Conservation (phyloP, 2,888 invertebrate genomes). For the Ernsta delagoae region DNA sequence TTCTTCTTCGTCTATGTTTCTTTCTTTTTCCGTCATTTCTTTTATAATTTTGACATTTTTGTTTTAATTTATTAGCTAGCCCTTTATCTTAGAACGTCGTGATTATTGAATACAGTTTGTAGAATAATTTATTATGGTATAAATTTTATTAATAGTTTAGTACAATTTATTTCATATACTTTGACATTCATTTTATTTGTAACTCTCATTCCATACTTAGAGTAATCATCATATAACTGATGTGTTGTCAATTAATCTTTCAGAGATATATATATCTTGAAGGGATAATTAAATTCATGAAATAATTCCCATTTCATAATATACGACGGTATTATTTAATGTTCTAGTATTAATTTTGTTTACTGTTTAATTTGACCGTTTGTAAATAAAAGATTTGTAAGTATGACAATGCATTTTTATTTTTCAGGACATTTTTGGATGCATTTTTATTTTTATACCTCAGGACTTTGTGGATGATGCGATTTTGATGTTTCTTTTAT, state of each 20-base stretch:
- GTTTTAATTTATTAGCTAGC: background rate
- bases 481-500: no score
- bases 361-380: constrained; percentile 44
- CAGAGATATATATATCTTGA: constrained; percentile 15
- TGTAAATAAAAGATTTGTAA: constrained; percentile 63
- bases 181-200: constrained; percentile 11
- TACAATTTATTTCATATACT: constrained; percentile 31
- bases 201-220: constrained; percentile 26
- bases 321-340: constrained; percentile 30
- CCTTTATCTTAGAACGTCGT: constrained; percentile 6
- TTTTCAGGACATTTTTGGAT: no score
- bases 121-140: constrained; percentile 29
- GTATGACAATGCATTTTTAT: constrained; percentile 1
- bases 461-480: no score
- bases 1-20: constrained; percentile 16
- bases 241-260: constrained; percentile 45
- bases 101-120: background rate
- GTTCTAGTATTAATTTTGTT: constrained; percentile 37
- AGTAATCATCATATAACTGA: background rate
- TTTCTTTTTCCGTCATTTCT: constrained; percentile 1
- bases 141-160: constrained; percentile 20
- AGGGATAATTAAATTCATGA: constrained; percentile 22
- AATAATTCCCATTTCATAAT: constrained; percentile 24
- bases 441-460: no score
- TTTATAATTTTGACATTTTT: no score